Percentiles rank a stretch among this genome's conserved stretches.
These are phyloP conservation scores for Triplophysa dalaica DNA, from an alignment of 2,113 vertebrate species.

Conservation along the genomic window DNA sequence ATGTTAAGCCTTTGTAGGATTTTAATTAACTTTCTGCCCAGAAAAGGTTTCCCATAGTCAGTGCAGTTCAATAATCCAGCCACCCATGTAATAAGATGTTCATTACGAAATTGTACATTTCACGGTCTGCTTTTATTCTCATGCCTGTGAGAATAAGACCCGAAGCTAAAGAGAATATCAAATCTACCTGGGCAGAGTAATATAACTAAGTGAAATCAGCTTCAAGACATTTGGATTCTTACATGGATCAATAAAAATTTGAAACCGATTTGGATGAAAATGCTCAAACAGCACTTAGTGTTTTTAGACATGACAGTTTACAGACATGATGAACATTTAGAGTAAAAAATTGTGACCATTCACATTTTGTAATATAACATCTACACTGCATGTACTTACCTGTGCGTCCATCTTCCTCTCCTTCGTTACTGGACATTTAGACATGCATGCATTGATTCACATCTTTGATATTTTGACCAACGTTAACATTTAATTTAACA, in stretches of 20 bases:
- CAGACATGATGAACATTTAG: no score
- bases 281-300: no score
- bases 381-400: no score
- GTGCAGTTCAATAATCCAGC: slow-evolving; percentile 85
- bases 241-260: not conserved
- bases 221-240: not conserved
- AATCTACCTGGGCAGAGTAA: slow-evolving; percentile 2
- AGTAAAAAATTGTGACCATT: no score
- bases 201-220: not conserved
- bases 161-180: slow-evolving; percentile 10
- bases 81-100: slow-evolving; percentile 89
- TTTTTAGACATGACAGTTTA: no score
- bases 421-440: no score
- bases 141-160: slow-evolving; percentile 1
- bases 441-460: no score
- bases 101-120: slow-evolving; percentile 77
- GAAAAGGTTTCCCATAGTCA: slow-evolving; percentile 80
- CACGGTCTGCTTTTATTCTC: slow-evolving; percentile 50
- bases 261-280: no score
- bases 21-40: slow-evolving; percentile 86
- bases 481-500: no score
- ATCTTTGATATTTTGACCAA: no score
- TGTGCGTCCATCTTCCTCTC: no score
- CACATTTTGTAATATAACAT: no score
- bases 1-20: slow-evolving; percentile 85